Evolutionary conservation across 2,113 vertebrate species (phyloP).

Genomic region (Puntigrus tetrazona): DNA sequence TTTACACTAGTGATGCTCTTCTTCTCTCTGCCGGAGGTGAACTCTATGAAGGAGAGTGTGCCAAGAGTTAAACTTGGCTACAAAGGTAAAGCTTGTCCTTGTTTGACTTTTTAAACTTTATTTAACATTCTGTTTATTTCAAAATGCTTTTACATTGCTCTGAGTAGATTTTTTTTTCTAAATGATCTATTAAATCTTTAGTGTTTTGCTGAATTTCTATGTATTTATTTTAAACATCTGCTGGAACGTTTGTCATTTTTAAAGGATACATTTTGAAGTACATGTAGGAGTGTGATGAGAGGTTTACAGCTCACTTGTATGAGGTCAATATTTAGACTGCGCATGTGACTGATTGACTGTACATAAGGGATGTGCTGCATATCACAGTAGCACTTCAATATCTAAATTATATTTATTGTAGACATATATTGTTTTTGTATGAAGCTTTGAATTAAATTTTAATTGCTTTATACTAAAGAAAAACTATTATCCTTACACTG

Average conservation of each 20-base stretch:
- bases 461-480: background rate
- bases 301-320: conserved; percentile 9
- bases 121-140: background rate
- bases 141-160: conserved; percentile 3
- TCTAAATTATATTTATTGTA: background rate
- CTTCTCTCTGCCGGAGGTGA: conserved; percentile 73
- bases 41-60: conserved; percentile 85
- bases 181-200: background rate
- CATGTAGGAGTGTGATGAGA: conserved; percentile 16
- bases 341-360: conserved; percentile 3
- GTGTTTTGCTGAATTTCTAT: background rate
- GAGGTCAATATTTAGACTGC: conserved; percentile 39
- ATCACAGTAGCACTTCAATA: background rate
- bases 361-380: background rate
- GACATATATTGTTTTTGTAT: background rate
- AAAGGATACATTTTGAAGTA: conserved; percentile 19
- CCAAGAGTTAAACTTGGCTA: conserved; percentile 90
- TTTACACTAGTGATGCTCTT: conserved; percentile 74
- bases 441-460: background rate
- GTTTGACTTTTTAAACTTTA: background rate
- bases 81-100: conserved; percentile 79
- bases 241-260: background rate
- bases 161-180: background rate
- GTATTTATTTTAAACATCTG: conserved; percentile 25
- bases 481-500: background rate